Base-by-base conservation (phyloP, 2,113 vertebrate genomes). In the Clarias gariepinus region DNA sequence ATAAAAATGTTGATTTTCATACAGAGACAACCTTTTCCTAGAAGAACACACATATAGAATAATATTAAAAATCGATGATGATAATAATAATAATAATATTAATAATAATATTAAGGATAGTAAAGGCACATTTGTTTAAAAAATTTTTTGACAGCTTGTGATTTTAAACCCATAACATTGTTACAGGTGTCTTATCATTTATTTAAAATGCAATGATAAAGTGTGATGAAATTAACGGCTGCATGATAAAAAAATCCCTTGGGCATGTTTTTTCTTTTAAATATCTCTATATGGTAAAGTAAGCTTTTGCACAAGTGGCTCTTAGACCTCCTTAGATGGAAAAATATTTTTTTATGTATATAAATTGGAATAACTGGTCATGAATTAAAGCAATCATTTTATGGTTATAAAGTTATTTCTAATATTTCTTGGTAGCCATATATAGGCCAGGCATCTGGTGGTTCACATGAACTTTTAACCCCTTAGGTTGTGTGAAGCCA, bases 391-490 rank as follows among this genome's bases (percentile, higher is more conserved):
- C 23, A 71, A 33, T 76, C 57, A 64, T 60, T 61, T 71, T 80
- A 6, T 10, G 58, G 41, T 61, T 55, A 87, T 73, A 21, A 66
- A 30, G 58, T 79, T 84, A 21, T 88, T 89, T 25, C 66, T 73
- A 52, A 53, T 23, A 76, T 41, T 84, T 63, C 66, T 23, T 82
- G 52, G 61, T 69, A 63, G 71, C 30, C 60, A 83, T 85, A 85
- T 84, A 83, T 73, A 58, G 82, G 81, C 81, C 82, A 60, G 61
- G 33, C 69, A 61, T 61, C 33, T 69, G 19, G 74, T 53, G 81
- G 91, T 95, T 94, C 94, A 93, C 94, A 95, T 93, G 93, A 94
- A 92, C 93, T 93, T 87, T 90, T 80, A 82, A 78, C 83, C 77
- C 52, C 55, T 74, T 85, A 76, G 12, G 86, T 79, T 85, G 64